Evolutionary conservation across 2,888 invertebrate genomes (phyloP), one percentile per base, ranked within the genome.

Genomic region (Mythimna impura): DNA sequence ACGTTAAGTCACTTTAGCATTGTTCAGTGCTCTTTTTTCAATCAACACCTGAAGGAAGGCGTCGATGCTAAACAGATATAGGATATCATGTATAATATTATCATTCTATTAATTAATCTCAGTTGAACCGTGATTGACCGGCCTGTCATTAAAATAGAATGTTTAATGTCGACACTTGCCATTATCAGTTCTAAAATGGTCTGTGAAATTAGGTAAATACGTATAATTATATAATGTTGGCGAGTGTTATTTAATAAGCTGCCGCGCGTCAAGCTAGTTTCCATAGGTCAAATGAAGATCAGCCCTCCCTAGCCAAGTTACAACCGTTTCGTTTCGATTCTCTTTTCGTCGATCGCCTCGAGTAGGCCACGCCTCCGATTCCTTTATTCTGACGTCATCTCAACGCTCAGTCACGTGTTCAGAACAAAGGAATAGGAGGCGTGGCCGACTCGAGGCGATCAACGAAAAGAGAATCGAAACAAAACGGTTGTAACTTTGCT

Each of bases 1-100:
- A 47, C 14, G 47, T 67, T 25, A 66, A 68, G 20, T 60, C 30
- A 57, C 30, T 47, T 50, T 34, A 54, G 58, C 57, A 78, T 74
- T 81, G 71, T 84, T 81, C 65, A 22, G 25, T 61, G 60, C 12
- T 81, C 66, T 40, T 55, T 6, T 81, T 66, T 60, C 58, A 40
- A 69, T 63, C 17, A 58, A 67, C 54, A 66, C 7, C 6, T 62
- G 34, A 36, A 74, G 57, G 36, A 55, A 66, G 9, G 25, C 50
- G 63, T 22, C 43, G 7, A 77, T 69, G 12, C 36, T 55, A 25
- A 55, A 55, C 58, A 60, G 20, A 55, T 55, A 66, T 17, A 40
- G 52, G 54, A 62, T 69, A 71, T n/a, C 30, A 54, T 66, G 36
- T 43, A 22, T 12, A 50, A 55, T 58, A 40, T 52, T 71, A 43